Evolutionary conservation across 2,113 vertebrate genomes (phyloP).

Genomic region (Vulpes ferrilata): DNA sequence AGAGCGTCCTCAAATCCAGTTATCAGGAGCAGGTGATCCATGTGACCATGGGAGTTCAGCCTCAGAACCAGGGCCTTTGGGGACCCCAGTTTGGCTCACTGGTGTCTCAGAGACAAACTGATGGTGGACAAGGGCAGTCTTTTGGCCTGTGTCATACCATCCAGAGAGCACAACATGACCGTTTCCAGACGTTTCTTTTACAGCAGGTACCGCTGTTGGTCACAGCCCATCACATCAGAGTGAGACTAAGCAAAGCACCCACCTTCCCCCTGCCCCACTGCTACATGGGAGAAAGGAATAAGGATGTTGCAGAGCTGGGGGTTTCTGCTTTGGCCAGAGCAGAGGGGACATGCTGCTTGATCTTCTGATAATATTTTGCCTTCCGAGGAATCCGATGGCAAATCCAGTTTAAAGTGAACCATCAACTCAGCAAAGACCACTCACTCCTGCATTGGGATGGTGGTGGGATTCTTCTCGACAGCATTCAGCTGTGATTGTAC

Average conservation of each 20-base stretch:
- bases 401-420: constrained; percentile 56
- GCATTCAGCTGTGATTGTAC: neutral
- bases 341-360: constrained; percentile 10
- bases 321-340: constrained; percentile 13
- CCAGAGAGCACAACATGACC: constrained; percentile 73
- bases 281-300: neutral
- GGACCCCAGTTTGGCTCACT: constrained; percentile 56
- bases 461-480: neutral
- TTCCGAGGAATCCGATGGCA: constrained; percentile 70
- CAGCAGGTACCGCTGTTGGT: constrained; percentile 66
- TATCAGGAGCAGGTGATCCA: neutral
- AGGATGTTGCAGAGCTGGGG: constrained; percentile 57
- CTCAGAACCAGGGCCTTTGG: constrained; percentile 51
- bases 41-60: constrained; percentile 32
- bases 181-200: constrained; percentile 79
- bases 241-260: constrained; percentile 64
- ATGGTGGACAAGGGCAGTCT: constrained; percentile 64
- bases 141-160: constrained; percentile 64
- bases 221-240: constrained; percentile 73
- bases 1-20: constrained; percentile 4
- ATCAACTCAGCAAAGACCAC: constrained; percentile 10
- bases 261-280: constrained; percentile 32
- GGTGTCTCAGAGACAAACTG: constrained; percentile 69
- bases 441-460: constrained; percentile 9
- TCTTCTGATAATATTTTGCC: constrained; percentile 71